Evolutionary conservation across 2,113 vertebrate genomes (phyloP).

Genomic region (human (Homo sapiens)): GRCh38 chr4:180261501-180262000

Average conservation of each 20-base stretch:
- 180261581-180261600: slow-evolving; percentile 44
- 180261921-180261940: not conserved
- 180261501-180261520: slow-evolving; percentile 35
- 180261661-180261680: slow-evolving; percentile 16
- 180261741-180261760: not conserved
- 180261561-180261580: slow-evolving; percentile 44
- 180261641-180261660: not conserved
- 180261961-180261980: not conserved
- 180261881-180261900: not conserved
- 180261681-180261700: not conserved
- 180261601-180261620: slow-evolving; percentile 1
- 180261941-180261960: not conserved
- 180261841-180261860: not conserved
- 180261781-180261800: not conserved
- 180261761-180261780: not conserved
- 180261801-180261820: not conserved
- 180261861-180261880: not conserved
- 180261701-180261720: not conserved
- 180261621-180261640: not conserved
- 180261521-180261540: not conserved
- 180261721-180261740: not conserved
- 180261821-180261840: not conserved
- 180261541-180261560: not conserved
- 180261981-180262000: not conserved
- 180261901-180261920: not conserved